Conservation (phyloP, 2,888 invertebrate genomes). For the Omphaloscelis lunosa region DNA sequence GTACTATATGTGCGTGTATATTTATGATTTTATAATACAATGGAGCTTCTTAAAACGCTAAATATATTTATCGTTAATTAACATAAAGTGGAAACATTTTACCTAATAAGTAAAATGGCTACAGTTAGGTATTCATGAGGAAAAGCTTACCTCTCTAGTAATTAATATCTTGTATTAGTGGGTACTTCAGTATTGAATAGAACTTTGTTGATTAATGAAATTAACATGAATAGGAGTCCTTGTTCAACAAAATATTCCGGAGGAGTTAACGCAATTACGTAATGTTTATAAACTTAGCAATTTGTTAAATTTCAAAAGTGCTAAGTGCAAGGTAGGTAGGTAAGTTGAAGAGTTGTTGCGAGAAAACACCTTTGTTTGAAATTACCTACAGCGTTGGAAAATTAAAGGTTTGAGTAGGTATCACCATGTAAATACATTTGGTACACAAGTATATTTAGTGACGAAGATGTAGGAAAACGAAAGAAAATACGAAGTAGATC, state of each 20-base stretch:
- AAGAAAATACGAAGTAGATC: neutral
- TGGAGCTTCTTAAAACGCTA: neutral
- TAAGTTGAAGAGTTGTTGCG: slow-evolving; percentile 47
- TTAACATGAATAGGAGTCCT: slow-evolving; percentile 24
- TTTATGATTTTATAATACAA: neutral
- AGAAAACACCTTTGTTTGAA: slow-evolving; percentile 37
- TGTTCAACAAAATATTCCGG: slow-evolving; percentile 33
- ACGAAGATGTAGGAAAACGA: neutral
- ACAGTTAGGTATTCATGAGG: neutral
- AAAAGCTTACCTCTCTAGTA: neutral
- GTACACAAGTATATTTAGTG: neutral
- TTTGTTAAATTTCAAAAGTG: slow-evolving; percentile 54
- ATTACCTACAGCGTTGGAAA: slow-evolving; percentile 34
- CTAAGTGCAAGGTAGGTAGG: slow-evolving; percentile 37
- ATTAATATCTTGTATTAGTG: slow-evolving; percentile 7
- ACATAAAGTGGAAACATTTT: no score
- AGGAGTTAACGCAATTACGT: slow-evolving; percentile 34
- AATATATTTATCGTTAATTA: no score
- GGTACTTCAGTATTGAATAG: slow-evolving; percentile 20
- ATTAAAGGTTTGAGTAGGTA: neutral
- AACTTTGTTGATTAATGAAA: slow-evolving; percentile 32
- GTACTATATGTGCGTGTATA: no score
- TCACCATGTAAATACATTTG: neutral
- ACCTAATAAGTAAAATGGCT: neutral
- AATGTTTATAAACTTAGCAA: slow-evolving; percentile 52